Percentiles rank a stretch among this genome's conserved stretches.
Evolutionary conservation across 2,113 vertebrate species (phyloP).

Genomic region (Amphiprion ocellaris): DNA sequence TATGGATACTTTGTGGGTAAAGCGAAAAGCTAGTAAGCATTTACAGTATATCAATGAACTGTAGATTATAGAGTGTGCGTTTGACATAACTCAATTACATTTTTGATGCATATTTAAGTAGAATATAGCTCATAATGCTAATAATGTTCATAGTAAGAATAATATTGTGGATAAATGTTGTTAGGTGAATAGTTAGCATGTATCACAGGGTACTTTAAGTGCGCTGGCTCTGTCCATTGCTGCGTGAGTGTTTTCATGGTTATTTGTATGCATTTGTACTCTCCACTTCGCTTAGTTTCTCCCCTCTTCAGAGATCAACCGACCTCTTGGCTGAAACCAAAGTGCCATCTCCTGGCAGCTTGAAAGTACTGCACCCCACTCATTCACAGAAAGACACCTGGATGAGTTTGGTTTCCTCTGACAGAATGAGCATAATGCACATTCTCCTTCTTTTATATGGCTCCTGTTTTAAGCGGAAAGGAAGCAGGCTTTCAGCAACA

Average conservation of each 20-base stretch:
- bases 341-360: conserved; percentile 86
- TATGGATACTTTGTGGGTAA: not conserved
- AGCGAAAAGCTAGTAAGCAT: conserved; percentile 5
- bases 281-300: conserved; percentile 44
- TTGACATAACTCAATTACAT: not conserved
- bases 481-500: conserved; percentile 70
- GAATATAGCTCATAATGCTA: conserved; percentile 43
- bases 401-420: conserved; percentile 49
- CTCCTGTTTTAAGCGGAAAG: conserved; percentile 51
- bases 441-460: conserved; percentile 63
- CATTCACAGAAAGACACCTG: conserved; percentile 53
- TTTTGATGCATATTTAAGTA: conserved; percentile 1
- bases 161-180: conserved; percentile 30
- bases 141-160: conserved; percentile 19
- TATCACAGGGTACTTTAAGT: conserved; percentile 34
- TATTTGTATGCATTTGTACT: conserved; percentile 63
- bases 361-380: conserved; percentile 55
- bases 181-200: conserved; percentile 6
- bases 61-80: not conserved
- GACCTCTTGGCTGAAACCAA: conserved; percentile 78
- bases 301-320: conserved; percentile 29
- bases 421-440: conserved; percentile 68
- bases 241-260: conserved; percentile 40
- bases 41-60: conserved; percentile 1
- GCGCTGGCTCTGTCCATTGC: conserved; percentile 18